These are phyloP conservation scores for Sinocyclocheilus anshuiensis DNA, from an alignment of 2,113 vertebrate species.

Conservation along the genomic window DNA sequence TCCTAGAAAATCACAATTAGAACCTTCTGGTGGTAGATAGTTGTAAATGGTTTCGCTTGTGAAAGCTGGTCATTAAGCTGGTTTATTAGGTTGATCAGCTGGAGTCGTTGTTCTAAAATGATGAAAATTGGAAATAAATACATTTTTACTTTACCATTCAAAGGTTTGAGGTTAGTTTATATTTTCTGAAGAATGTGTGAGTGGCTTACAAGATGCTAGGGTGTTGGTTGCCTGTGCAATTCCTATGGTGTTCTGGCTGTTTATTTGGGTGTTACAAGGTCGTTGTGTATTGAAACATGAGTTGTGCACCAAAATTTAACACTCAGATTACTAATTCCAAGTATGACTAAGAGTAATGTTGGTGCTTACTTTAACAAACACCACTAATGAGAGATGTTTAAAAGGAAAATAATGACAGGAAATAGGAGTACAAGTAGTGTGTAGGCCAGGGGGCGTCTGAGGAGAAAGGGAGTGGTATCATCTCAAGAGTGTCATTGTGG, in stretches of 20 bases:
- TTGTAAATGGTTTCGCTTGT: neutral
- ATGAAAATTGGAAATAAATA: neutral
- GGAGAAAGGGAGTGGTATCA: conserved; percentile 48
- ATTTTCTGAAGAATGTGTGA: neutral
- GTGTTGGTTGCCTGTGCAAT: neutral
- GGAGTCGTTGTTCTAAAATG: neutral
- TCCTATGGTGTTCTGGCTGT: neutral
- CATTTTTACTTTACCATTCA: neutral
- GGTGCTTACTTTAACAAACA: neutral
- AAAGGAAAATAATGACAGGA: neutral
- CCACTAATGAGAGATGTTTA: neutral
- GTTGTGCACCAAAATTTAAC: neutral
- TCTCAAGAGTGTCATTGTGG: conserved; percentile 45
- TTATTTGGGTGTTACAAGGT: neutral
- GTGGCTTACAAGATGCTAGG: neutral
- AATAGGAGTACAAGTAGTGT: conserved; percentile 26
- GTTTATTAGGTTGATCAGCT: neutral
- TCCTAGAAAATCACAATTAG: neutral
- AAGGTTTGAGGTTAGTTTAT: neutral
- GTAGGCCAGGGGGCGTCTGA: conserved; percentile 35
- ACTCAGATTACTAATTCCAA: neutral
- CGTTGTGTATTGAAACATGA: neutral
- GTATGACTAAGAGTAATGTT: neutral
- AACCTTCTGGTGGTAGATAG: neutral
- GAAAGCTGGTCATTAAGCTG: neutral